These are phyloP conservation scores for Mylabris phalerata DNA, from an alignment of 1,140 invertebrate genomes.

Conservation along the genomic window DNA sequence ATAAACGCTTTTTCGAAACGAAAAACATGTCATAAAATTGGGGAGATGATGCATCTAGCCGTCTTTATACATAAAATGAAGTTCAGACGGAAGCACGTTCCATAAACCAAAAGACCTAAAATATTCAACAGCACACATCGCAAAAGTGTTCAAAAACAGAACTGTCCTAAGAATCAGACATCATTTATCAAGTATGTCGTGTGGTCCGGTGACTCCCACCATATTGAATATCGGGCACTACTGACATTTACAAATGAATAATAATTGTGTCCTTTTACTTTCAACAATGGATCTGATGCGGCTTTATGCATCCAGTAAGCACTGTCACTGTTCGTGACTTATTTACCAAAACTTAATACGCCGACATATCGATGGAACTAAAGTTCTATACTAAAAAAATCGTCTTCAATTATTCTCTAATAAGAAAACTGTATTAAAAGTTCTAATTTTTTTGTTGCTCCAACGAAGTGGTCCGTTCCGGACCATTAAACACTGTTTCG, in stretches of 20 bases:
- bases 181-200: constrained; percentile 38
- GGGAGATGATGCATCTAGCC: constrained; percentile 13
- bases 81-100: constrained; percentile 17
- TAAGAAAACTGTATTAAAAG: too few relatives aligned
- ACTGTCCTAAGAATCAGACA: constrained; percentile 36
- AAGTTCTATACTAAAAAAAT: too few relatives aligned
- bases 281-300: constrained; percentile 29
- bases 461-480: not conserved
- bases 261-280: constrained; percentile 39
- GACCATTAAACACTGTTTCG: constrained; percentile 4
- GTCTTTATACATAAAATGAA: constrained; percentile 9
- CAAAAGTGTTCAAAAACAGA: constrained; percentile 27
- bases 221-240: constrained; percentile 39
- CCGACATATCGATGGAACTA: too few relatives aligned
- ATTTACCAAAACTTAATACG: not conserved
- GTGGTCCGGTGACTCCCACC: constrained; percentile 37
- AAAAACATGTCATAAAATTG: constrained; percentile 16
- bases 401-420: too few relatives aligned
- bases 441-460: too few relatives aligned
- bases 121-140: constrained; percentile 18
- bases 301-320: constrained; percentile 15
- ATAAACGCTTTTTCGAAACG: constrained; percentile 14
- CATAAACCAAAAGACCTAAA: constrained; percentile 19
- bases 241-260: constrained; percentile 41
- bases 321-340: constrained; percentile 14